phyloP scores from a whole-genome alignment of 1,140 invertebrate genomes.

The Nephila pilipes region DNA sequence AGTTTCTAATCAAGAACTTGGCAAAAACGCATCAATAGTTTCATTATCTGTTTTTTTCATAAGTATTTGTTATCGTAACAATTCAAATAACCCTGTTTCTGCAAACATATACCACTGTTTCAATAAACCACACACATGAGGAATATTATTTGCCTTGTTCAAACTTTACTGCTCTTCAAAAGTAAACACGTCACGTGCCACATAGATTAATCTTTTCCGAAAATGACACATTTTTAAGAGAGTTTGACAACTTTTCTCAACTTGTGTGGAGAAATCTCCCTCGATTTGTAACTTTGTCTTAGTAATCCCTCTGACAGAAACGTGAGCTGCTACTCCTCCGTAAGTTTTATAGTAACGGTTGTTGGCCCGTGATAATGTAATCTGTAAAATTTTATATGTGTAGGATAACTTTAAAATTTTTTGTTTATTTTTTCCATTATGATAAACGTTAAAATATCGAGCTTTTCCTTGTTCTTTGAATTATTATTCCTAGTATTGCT shows the following conservation, averaged over 20 bases:
- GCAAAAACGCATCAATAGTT: too few species aligned
- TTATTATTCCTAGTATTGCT: too few species aligned
- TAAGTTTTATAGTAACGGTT: neutral
- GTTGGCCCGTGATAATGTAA: neutral
- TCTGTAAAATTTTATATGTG: too few species aligned
- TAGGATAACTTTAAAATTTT: too few species aligned
- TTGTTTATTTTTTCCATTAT: too few species aligned
- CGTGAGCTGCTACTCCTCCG: neutral
- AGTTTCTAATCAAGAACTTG: too few species aligned
- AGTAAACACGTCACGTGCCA: neutral
- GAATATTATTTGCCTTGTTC: neutral
- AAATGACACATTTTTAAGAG: conserved; percentile 4
- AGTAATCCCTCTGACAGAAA: conserved; percentile 3
- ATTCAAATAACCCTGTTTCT: too few species aligned
- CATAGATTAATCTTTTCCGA: conserved; percentile 14
- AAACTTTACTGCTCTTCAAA: neutral
- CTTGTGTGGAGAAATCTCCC: conserved; percentile 8
- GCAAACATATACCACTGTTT: neutral
- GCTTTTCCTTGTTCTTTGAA: too few species aligned
- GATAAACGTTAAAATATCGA: too few species aligned
- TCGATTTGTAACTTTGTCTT: neutral
- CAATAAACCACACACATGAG: neutral
- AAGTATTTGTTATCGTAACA: too few species aligned
- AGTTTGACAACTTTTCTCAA: conserved; percentile 32
- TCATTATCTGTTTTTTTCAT: too few species aligned